Conservation (phyloP, 2,888 invertebrate species). For the Drosophila yooni region DNA sequence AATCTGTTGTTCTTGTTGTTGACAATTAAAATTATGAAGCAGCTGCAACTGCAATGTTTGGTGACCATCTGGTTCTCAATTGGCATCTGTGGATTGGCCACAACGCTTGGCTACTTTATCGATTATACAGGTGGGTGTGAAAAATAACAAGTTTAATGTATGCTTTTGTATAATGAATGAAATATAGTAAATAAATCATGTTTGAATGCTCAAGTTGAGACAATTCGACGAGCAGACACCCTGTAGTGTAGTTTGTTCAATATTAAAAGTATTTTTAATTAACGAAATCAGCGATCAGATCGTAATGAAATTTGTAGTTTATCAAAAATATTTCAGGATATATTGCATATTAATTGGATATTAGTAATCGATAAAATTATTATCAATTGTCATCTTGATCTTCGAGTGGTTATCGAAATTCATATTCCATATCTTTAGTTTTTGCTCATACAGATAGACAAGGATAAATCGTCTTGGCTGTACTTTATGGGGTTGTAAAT, state of each 20-base stretch:
- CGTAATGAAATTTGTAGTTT: neutral
- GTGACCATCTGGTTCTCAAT: slow-evolving; percentile 43
- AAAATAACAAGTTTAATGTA: neutral
- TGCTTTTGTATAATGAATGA: neutral
- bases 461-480: neutral
- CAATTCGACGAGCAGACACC: neutral
- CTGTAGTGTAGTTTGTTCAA: neutral
- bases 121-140: slow-evolving; percentile 72
- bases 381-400: too few relatives aligned
- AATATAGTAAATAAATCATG: neutral
- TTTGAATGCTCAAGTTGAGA: neutral
- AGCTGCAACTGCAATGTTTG: slow-evolving; percentile 39
- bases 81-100: slow-evolving; percentile 27
- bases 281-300: neutral
- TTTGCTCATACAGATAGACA: neutral
- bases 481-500: neutral
- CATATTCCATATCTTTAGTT: neutral
- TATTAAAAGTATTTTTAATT: neutral
- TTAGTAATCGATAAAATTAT: neutral
- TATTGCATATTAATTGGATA: neutral
- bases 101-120: slow-evolving; percentile 53
- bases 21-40: slow-evolving; percentile 21
- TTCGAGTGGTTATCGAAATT: neutral
- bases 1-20: slow-evolving; percentile 8
- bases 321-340: neutral